Base-by-base conservation (phyloP, 1,140 invertebrate genomes). In the Drosophila persimilis region DNA sequence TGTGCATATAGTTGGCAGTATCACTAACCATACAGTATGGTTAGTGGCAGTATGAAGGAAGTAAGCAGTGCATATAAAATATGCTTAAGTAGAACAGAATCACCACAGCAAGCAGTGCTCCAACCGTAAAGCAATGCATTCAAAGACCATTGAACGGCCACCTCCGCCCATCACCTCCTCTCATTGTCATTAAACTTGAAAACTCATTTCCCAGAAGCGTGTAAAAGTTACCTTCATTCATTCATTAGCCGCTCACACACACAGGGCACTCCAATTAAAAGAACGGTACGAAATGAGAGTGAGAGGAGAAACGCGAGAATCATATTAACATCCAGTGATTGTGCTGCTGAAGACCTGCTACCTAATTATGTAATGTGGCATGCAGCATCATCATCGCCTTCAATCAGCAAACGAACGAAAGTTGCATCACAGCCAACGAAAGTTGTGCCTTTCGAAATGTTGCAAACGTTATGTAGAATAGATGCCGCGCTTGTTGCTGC, bases 381-480 rank as follows among this genome's bases (percentile, higher is more conserved):
- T 53, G 62, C 72, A 75, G 29, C 56, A 29, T 47, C 56, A 58
- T 51, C 24, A 51, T 39, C 35, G 11, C 35, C 35, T 39, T 39
- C 35, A 39, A 39, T 39, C 35, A 39, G 35, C 35, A 5, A 39
- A 13, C 35, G 35, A 39, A 80, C 57, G 81, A 86, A 86, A 76
- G 73, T 76, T 76, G 72, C 70, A 63, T 70, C 69, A 65, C 54
- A 66, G 24, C 50, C 64, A 63, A 80, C 66, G 81, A 84, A 84
- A 84, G 80, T 84, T 85, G 66, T 73, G 79, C 81, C 81, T 85
- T 85, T 85, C 81, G 86, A 86, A 76, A 75, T 74, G 63, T 35
- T 39, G 51, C 51, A 65, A 74, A 60, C 50, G 81, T 72, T 86
- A 86, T 85, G 81, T 85, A 85, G 81, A 85, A 85, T 85, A 73